Evolutionary conservation across 2,888 invertebrate species (phyloP).

Genomic region (Phlogophora meticulosa): DNA sequence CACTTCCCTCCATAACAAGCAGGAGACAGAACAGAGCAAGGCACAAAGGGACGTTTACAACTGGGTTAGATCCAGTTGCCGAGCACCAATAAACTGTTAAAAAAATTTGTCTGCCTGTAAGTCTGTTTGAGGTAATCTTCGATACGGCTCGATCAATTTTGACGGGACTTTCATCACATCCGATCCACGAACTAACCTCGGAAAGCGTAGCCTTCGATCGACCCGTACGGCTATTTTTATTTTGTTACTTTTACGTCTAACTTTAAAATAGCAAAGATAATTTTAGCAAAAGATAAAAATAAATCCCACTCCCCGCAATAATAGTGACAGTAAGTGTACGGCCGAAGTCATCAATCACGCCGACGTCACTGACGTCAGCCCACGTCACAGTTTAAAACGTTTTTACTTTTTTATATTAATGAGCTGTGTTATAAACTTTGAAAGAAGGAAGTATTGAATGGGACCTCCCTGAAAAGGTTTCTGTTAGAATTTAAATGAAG

Average conservation of each 20-base stretch:
- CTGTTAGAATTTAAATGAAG: slow-evolving; percentile 26
- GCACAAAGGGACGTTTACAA: no score
- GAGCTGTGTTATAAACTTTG: slow-evolving; percentile 50
- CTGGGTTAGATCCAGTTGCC: no score
- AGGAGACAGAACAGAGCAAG: no score
- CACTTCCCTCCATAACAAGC: no score
- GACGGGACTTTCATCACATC: no score
- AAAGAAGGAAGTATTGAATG: slow-evolving; percentile 33
- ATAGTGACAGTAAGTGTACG: slow-evolving; percentile 55
- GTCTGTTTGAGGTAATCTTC: no score
- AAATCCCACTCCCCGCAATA: slow-evolving; percentile 14
- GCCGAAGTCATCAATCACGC: slow-evolving; percentile 66
- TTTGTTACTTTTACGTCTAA: not conserved
- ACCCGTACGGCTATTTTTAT: no score
- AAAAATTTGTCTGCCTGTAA: no score
- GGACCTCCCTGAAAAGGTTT: slow-evolving; percentile 25
- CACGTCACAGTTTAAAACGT: slow-evolving; percentile 59
- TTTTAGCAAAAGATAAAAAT: not conserved
- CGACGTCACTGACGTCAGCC: slow-evolving; percentile 54
- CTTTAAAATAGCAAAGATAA: not conserved
- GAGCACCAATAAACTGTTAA: no score
- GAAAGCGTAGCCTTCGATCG: no score
- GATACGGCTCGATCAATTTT: no score
- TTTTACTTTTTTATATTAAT: slow-evolving; percentile 62
- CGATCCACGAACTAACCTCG: no score